phyloP scores from a whole-genome alignment of 2,888 invertebrate genomes.

The Bursaphelenchus okinawaensis region DNA sequence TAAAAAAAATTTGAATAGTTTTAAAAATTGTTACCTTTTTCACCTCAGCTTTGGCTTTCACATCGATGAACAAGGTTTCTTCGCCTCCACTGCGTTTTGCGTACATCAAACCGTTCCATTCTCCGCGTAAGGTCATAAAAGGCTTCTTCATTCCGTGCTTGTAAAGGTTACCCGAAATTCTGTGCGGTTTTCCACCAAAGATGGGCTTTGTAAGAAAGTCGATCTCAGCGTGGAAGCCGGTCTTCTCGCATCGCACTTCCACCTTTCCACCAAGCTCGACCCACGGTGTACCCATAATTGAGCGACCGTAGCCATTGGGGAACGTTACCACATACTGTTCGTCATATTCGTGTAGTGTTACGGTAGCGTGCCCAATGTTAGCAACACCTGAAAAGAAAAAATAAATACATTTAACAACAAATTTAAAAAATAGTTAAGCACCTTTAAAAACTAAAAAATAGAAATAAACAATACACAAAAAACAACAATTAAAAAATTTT shows the following conservation, averaged over 20 bases:
- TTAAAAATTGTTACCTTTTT: slow-evolving; percentile 33
- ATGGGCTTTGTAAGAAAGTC: slow-evolving; percentile 83
- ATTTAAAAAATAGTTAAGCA: no score
- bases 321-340: slow-evolving; percentile 93
- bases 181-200: slow-evolving; percentile 54
- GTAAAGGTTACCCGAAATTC: slow-evolving; percentile 45
- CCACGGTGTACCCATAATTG: slow-evolving; percentile 95
- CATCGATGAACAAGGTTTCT: slow-evolving; percentile 42
- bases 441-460: not conserved
- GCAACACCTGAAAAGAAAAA: slow-evolving; percentile 67
- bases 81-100: slow-evolving; percentile 74
- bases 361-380: slow-evolving; percentile 87
- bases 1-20: not conserved
- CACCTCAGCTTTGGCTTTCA: slow-evolving; percentile 64
- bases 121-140: slow-evolving; percentile 65
- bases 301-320: slow-evolving; percentile 94
- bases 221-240: slow-evolving; percentile 82
- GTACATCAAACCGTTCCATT: slow-evolving; percentile 94
- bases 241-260: slow-evolving; percentile 77
- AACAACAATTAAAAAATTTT: slow-evolving; percentile 75
- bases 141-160: slow-evolving; percentile 48
- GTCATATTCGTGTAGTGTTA: slow-evolving; percentile 80
- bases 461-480: slow-evolving; percentile 65
- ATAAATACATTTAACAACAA: not conserved
- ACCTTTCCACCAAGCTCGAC: slow-evolving; percentile 92